Percentiles rank a stretch among this genome's conserved stretches.
Evolutionary conservation across 2,888 invertebrate genomes (phyloP).

Genomic region (Chrysodeixis includens): DNA sequence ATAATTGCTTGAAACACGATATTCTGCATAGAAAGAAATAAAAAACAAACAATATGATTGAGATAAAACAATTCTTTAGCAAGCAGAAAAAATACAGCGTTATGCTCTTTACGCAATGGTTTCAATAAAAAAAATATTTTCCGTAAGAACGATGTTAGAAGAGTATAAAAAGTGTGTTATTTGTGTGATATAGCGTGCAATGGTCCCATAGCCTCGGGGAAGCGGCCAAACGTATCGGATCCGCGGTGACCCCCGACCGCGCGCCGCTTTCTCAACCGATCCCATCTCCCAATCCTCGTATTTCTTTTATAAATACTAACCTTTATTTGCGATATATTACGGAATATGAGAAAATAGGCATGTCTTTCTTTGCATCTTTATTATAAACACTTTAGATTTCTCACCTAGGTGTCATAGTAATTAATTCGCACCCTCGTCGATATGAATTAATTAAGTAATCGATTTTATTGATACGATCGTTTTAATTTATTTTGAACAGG

Average conservation of each 20-base stretch:
- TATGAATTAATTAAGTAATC: too few species aligned
- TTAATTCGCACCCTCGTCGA: too few species aligned
- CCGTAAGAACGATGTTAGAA: conserved; percentile 13
- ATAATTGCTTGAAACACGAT: too few species aligned
- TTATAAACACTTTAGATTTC: too few species aligned
- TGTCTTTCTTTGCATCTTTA: conserved; percentile 14
- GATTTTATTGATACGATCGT: too few species aligned
- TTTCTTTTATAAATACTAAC: conserved; percentile 66
- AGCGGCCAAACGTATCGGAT: conserved; percentile 79
- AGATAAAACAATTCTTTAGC: too few species aligned
- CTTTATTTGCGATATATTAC: conserved; percentile 46
- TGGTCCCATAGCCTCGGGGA: conserved; percentile 50
- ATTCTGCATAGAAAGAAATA: too few species aligned
- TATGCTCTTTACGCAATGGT: not conserved
- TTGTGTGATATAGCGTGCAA: conserved; percentile 30
- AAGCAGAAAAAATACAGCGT: not conserved
- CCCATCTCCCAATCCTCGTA: conserved; percentile 75
- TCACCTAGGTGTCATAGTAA: too few species aligned
- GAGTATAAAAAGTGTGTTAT: conserved; percentile 41
- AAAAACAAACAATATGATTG: too few species aligned
- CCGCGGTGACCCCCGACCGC: conserved; percentile 80
- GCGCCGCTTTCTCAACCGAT: conserved; percentile 83
- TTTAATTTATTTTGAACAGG: too few species aligned
- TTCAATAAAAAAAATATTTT: not conserved
- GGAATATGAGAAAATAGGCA: conserved; percentile 7